A percentile compares a stretch with the other conserved stretches of the same genome.
Evolutionary conservation across 2,797 vertebrate genomes (phyloP).

Genomic region (Acanthurus lineatus): DNA sequence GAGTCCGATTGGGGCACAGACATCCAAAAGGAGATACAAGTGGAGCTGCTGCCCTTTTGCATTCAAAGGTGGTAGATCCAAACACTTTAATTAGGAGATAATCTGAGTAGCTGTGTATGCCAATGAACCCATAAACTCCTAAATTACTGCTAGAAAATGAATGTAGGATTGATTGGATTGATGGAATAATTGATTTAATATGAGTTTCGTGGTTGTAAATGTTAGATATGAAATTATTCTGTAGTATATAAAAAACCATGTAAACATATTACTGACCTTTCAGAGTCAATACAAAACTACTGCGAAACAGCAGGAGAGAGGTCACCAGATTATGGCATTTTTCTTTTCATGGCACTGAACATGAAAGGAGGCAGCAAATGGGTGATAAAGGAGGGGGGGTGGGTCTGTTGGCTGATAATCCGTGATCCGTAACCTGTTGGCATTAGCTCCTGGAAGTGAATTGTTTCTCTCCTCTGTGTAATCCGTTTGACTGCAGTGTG

Average conservation of each 20-base stretch:
- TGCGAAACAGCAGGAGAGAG: not conserved
- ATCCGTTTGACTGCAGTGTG: slow-evolving; percentile 37
- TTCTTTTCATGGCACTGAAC: not conserved
- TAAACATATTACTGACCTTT: not conserved
- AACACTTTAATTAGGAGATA: not conserved
- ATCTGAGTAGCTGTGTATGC: not conserved
- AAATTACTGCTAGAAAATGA: not conserved
- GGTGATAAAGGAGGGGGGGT: not conserved
- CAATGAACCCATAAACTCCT: slow-evolving; percentile 1
- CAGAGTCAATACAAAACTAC: not conserved
- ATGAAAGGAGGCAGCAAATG: not conserved
- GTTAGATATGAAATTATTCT: not conserved
- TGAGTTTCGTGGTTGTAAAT: not conserved
- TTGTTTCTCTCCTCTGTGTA: slow-evolving; percentile 37
- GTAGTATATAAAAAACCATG: not conserved
- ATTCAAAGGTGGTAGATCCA: not conserved
- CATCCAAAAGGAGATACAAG: no score
- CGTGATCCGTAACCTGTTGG: slow-evolving; percentile 16
- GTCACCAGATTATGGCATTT: not conserved
- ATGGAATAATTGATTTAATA: slow-evolving; percentile 12
- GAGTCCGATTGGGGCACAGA: not conserved
- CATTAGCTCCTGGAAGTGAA: slow-evolving; percentile 25
- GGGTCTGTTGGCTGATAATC: slow-evolving; percentile 32
- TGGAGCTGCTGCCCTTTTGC: not conserved
- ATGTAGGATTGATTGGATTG: not conserved